Percentiles rank a stretch among this genome's conserved stretches.
These are phyloP conservation scores for Pollenia griseotomentosa DNA, from an alignment of 2,888 invertebrate species.

Conservation along the genomic window DNA sequence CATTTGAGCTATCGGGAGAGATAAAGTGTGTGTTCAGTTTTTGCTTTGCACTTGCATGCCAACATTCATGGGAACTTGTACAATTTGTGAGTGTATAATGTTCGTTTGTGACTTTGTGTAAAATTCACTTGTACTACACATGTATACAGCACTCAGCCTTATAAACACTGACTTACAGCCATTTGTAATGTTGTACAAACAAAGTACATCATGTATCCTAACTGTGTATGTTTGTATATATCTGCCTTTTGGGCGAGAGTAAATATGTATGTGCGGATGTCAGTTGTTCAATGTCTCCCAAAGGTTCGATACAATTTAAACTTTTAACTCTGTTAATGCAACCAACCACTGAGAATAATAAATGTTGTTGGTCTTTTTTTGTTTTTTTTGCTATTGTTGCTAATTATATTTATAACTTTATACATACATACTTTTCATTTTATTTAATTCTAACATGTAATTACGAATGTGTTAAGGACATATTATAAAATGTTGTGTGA, in stretches of 20 bases:
- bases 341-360: slow-evolving; percentile 40
- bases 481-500: slow-evolving; percentile 23
- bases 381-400: neutral
- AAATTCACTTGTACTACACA: neutral
- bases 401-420: slow-evolving; percentile 16
- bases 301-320: slow-evolving; percentile 71
- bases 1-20: neutral
- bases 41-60: neutral
- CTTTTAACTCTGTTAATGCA: slow-evolving; percentile 56
- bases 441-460: slow-evolving; percentile 40
- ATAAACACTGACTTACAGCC: neutral
- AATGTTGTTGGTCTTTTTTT: slow-evolving; percentile 3
- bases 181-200: neutral
- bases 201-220: neutral
- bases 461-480: slow-evolving; percentile 21
- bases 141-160: neutral
- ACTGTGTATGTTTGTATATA: neutral
- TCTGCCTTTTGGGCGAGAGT: no score
- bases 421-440: slow-evolving; percentile 7
- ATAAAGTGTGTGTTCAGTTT: neutral
- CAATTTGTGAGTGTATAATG: neutral
- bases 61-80: neutral
- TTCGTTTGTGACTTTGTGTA: slow-evolving; percentile 1
- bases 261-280: neutral
- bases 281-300: slow-evolving; percentile 49